A percentile compares a stretch with the other conserved stretches of the same genome.
phyloP scores from a whole-genome alignment of 2,797 vertebrate species.

The Nyctalus aviator region DNA sequence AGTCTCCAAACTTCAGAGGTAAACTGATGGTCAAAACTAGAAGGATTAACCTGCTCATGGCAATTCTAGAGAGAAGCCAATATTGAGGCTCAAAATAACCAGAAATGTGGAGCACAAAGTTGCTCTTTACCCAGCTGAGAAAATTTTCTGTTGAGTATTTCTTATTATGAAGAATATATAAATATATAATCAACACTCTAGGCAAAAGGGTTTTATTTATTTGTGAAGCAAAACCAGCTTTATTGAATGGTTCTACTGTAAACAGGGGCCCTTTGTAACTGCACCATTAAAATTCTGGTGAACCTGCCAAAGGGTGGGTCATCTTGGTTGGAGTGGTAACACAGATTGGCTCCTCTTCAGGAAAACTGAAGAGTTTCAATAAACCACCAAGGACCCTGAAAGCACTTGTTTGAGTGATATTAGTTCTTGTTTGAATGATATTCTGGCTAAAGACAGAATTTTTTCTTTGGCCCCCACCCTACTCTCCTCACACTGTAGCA shows the following conservation, averaged over 20 bases:
- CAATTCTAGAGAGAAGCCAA: neutral
- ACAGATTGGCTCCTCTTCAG: slow-evolving; percentile 39
- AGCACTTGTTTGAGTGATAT: slow-evolving; percentile 34
- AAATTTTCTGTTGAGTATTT: slow-evolving; percentile 39
- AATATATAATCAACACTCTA: slow-evolving; percentile 48
- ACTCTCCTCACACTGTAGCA: neutral
- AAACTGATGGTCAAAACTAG: neutral
- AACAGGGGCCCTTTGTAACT: slow-evolving; percentile 66
- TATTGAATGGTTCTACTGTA: slow-evolving; percentile 59
- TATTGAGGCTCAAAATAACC: slow-evolving; percentile 38
- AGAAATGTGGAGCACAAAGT: slow-evolving; percentile 14
- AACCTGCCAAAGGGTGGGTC: slow-evolving; percentile 69
- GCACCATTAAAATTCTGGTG: neutral
- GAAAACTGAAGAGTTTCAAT: slow-evolving; percentile 53
- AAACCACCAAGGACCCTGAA: slow-evolving; percentile 56
- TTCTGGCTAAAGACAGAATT: neutral
- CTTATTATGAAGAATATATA: slow-evolving; percentile 62
- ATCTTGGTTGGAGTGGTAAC: slow-evolving; percentile 9
- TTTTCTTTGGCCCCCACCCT: neutral
- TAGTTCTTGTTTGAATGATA: neutral
- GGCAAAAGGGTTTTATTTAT: slow-evolving; percentile 57
- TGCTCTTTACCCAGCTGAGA: slow-evolving; percentile 40
- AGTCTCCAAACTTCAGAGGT: neutral
- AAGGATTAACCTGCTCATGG: neutral
- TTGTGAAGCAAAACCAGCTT: slow-evolving; percentile 56